These are phyloP conservation scores for Gadus chalcogrammus DNA, from an alignment of 2,113 vertebrate species.

Conservation along the genomic window DNA sequence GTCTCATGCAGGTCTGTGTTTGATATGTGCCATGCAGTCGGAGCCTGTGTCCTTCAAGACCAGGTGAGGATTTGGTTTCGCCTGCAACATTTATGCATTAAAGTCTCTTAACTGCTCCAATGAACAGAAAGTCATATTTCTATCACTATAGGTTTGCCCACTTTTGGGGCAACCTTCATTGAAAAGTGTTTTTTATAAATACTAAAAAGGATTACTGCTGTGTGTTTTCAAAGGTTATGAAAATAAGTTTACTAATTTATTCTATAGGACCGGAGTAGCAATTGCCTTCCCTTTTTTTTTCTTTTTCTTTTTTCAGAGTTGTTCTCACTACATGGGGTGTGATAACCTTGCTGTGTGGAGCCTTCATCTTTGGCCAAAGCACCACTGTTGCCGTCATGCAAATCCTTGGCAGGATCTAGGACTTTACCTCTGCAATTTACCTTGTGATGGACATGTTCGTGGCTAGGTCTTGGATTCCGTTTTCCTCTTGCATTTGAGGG, in stretches of 20 bases:
- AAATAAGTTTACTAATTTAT: background rate
- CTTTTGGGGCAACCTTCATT: too few relatives aligned
- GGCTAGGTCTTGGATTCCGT: background rate
- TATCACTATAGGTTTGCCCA: too few relatives aligned
- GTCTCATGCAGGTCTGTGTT: conserved; percentile 80
- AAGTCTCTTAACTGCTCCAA: too few relatives aligned
- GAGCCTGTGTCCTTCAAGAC: conserved; percentile 66
- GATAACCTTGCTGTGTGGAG: conserved; percentile 79
- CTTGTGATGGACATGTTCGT: background rate
- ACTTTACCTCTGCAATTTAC: background rate
- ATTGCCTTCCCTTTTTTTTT: background rate
- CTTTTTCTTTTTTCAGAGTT: conserved; percentile 63
- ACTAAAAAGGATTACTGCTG: too few relatives aligned
- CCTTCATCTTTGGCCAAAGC: conserved; percentile 94
- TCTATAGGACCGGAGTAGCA: background rate
- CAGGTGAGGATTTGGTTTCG: conserved; percentile 72
- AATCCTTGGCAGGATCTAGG: conserved; percentile 61
- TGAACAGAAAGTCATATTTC: too few relatives aligned
- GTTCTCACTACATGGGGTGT: conserved; percentile 80
- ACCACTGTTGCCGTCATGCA: conserved; percentile 81
- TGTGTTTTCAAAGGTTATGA: too few relatives aligned
- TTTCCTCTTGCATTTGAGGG: background rate
- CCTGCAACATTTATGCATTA: too few relatives aligned
- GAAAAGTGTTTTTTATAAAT: too few relatives aligned
- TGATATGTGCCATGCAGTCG: conserved; percentile 79